Evolutionary conservation across 2,113 vertebrate species (phyloP).

Genomic region (Propithecus coquereli): DNA sequence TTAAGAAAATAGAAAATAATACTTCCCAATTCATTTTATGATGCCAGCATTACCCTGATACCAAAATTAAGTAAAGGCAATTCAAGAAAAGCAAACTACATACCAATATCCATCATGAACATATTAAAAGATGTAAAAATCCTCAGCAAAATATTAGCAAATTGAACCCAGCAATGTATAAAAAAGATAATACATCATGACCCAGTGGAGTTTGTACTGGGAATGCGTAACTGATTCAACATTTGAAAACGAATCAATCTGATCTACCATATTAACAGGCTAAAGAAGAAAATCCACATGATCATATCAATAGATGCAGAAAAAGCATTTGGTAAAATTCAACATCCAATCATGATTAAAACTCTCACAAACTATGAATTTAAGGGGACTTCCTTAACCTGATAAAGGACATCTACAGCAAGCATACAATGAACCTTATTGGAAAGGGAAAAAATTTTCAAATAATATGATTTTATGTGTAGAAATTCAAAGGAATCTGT

Average conservation of each 20-base stretch:
- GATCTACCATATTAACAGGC: neutral
- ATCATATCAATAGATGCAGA: neutral
- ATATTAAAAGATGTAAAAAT: neutral
- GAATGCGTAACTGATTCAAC: neutral
- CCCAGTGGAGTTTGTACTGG: neutral
- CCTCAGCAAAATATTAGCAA: constrained; percentile 24
- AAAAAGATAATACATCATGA: neutral
- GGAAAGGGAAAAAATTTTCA: neutral
- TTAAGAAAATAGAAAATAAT: constrained; percentile 15
- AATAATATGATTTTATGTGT: neutral
- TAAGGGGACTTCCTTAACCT: neutral
- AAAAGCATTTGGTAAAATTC: constrained; percentile 28
- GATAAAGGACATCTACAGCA: neutral
- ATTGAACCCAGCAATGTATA: neutral
- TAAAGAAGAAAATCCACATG: constrained; percentile 18
- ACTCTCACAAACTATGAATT: neutral
- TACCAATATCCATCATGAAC: neutral
- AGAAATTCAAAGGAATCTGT: constrained; percentile 30
- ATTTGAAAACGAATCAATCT: neutral
- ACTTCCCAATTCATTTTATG: neutral
- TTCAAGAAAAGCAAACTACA: constrained; percentile 8
- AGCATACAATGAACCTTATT: constrained; percentile 17
- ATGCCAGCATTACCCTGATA: neutral
- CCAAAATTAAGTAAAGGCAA: neutral
- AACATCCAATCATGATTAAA: constrained; percentile 10